phyloP scores from a whole-genome alignment of 2,888 invertebrate species.

The Lepas anatifera region DNA sequence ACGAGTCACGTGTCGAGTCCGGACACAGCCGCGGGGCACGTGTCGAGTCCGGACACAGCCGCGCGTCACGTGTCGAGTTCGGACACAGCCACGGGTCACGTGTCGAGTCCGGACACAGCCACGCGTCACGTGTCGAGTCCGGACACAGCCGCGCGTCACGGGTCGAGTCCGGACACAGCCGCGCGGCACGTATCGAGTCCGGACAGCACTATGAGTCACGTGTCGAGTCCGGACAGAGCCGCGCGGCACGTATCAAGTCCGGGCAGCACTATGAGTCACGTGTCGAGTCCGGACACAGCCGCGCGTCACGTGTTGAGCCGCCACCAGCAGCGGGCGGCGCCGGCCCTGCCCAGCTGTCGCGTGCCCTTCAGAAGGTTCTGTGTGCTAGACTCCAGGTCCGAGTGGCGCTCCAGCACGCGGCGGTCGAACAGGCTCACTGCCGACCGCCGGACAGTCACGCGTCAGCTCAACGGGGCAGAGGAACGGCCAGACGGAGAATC shows the following conservation, averaged over 20 bases:
- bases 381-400: conserved; percentile 31
- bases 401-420: conserved; percentile 24
- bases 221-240: not conserved
- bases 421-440: conserved; percentile 28
- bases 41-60: not conserved
- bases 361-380: conserved; percentile 18
- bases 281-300: not conserved
- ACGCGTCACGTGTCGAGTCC: not conserved
- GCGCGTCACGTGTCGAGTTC: not conserved
- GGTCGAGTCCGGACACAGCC: too few species aligned
- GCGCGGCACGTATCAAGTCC: too few species aligned
- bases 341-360: not conserved
- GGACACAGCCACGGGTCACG: too few species aligned
- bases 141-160: too few species aligned
- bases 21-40: too few species aligned
- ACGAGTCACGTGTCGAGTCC: too few species aligned
- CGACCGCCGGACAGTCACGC: conserved; percentile 28
- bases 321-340: conserved; percentile 8
- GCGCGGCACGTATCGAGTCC: too few species aligned
- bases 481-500: too few species aligned
- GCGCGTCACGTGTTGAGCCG: not conserved
- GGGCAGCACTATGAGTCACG: not conserved
- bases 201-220: not conserved
- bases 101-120: not conserved
- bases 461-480: conserved; percentile 24